phyloP scores from a whole-genome alignment of 2,113 vertebrate genomes.

The Cyanoramphus novaezelandiae region DNA sequence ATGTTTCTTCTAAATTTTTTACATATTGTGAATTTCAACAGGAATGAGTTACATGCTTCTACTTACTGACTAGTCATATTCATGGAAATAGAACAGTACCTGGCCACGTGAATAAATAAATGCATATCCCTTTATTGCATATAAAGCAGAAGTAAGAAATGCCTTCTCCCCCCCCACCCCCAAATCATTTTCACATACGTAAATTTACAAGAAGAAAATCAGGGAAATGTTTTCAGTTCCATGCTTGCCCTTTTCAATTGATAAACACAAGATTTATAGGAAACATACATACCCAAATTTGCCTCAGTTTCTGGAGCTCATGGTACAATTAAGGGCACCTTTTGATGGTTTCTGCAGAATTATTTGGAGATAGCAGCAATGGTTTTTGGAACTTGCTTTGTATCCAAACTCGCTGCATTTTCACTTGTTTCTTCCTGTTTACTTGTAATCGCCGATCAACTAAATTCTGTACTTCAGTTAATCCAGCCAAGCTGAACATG shows the following conservation, averaged over 20 bases:
- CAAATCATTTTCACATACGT: neutral
- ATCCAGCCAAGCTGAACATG: slow-evolving; percentile 86
- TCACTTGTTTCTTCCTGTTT: slow-evolving; percentile 89
- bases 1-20: neutral
- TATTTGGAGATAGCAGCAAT: slow-evolving; percentile 12
- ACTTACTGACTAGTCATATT: neutral
- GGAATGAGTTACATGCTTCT: neutral
- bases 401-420: slow-evolving; percentile 91
- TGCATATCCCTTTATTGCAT: neutral
- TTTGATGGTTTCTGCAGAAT: neutral
- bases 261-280: neutral
- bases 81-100: neutral
- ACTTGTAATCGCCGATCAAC: slow-evolving; percentile 91
- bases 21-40: slow-evolving; percentile 17
- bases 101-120: neutral
- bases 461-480: slow-evolving; percentile 90
- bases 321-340: neutral
- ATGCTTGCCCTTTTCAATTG: neutral
- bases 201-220: neutral
- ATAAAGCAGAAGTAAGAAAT: slow-evolving; percentile 1
- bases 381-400: slow-evolving; percentile 92
- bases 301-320: neutral
- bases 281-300: neutral
- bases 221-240: neutral
- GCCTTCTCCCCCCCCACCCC: rapidly evolving